Percentiles rank a stretch among this genome's conserved stretches.
phyloP scores from a whole-genome alignment of 2,888 invertebrate species.

The Therioaphis trifolii region DNA sequence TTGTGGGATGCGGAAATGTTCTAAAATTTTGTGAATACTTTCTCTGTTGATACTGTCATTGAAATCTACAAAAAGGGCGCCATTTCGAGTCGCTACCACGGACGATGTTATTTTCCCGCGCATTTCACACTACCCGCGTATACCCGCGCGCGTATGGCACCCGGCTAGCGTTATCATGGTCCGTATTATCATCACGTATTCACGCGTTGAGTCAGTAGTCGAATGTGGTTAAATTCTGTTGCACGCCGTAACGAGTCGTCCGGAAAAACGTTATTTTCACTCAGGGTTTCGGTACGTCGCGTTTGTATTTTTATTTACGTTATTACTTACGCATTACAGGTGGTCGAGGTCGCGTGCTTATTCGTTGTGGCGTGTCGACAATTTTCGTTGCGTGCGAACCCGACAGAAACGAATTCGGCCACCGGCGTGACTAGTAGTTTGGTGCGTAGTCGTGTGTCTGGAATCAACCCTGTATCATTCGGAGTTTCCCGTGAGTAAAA shows the following conservation, averaged over 20 bases:
- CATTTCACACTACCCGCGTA: background rate
- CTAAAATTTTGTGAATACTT: too few species aligned
- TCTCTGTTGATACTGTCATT: too few species aligned
- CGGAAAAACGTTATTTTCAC: conserved; percentile 10
- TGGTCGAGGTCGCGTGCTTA: conserved; percentile 39
- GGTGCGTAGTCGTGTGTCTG: background rate
- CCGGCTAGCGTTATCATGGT: conserved; percentile 10
- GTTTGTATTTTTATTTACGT: background rate
- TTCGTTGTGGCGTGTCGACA: background rate
- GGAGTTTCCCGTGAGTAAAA: conserved; percentile 5
- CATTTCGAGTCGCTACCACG: too few species aligned
- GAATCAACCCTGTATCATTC: background rate
- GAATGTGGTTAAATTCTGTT: too few species aligned
- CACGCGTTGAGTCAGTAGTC: too few species aligned
- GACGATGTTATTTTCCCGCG: conserved; percentile 29
- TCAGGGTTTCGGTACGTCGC: background rate
- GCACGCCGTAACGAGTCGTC: background rate
- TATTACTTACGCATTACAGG: conserved; percentile 20
- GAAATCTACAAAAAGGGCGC: too few species aligned
- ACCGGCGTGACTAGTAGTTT: background rate
- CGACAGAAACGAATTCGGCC: background rate
- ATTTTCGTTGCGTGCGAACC: conserved; percentile 22
- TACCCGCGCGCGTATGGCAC: background rate
- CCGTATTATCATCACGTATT: conserved; percentile 26
- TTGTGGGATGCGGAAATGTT: too few species aligned